Base-by-base conservation (phyloP, 37 sponge, comb jelly and placozoan genomes). In the Lycopodina hypogea region DNA sequence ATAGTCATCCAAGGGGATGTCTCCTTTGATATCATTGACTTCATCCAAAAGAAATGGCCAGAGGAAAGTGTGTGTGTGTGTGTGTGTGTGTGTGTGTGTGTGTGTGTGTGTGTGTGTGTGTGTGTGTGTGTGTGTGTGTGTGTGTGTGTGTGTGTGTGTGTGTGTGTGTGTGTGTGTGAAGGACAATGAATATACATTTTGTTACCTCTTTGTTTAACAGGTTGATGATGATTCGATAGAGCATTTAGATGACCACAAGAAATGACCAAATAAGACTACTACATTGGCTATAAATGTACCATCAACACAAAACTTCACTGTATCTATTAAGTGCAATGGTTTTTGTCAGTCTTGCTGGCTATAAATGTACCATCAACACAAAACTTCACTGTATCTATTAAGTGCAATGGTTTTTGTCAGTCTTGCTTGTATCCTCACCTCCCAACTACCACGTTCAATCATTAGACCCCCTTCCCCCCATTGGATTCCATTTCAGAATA, bases 1-100 rank as follows among this genome's bases (percentile, higher is more conserved):
- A 81, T 98, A 26, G 89, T 90, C 6, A 85, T 98, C 17, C 99
- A 98, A 80, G 99, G 99, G 40, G 94, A 95, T 39, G 89, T 95
- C 29, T 50, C 40, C 32, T 88, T 84, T 23, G 92, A 95, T n/a
- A 34, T 95, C 18, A 42, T 91, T 8, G 89, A 88, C 45, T 93
- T 84, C 76, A 84, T 96, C 22, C 86, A 67, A 48, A 81, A 91
- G 32, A 82, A 84, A 18, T 96, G 92, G 92, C 97, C 97, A 28
- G 92, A 96, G 90, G 94, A 88, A 71, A 67, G 77, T 82, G 2
- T n/a, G n/a, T n/a, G n/a, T n/a, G n/a, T n/a, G n/a, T n/a, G n/a
- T n/a, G 40, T 35, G 32, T 37, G 41, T 35, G n/a, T 63, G 9
- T 63, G 64, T 11, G 9, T 11, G 21, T n/a, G n/a, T n/a, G n/a